These are phyloP conservation scores for Idaea aversata DNA, from an alignment of 2,888 invertebrate genomes.

Conservation along the genomic window DNA sequence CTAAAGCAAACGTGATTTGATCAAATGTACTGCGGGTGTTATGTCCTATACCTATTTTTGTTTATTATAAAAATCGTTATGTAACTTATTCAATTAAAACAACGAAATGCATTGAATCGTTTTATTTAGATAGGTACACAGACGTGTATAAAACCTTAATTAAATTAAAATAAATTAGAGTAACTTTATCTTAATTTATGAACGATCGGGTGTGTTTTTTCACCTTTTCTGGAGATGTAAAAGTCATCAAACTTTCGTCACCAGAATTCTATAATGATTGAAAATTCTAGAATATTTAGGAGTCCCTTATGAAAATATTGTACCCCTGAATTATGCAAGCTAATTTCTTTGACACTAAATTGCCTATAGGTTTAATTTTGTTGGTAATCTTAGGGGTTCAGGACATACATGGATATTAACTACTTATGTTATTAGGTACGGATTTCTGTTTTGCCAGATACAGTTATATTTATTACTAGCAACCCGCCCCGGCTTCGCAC, in stretches of 20 bases:
- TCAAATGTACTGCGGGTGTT: not conserved
- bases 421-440: too few species aligned
- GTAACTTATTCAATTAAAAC: slow-evolving; percentile 1
- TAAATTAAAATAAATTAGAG: not conserved
- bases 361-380: too few species aligned
- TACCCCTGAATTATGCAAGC: not conserved
- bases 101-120: not conserved
- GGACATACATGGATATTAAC: too few species aligned
- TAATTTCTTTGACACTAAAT: not conserved
- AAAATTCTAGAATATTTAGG: not conserved
- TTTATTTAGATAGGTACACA: not conserved
- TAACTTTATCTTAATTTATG: not conserved
- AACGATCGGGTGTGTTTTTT: not conserved
- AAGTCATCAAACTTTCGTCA: not conserved
- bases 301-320: not conserved
- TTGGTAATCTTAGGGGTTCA: too few species aligned
- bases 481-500: too few species aligned
- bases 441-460: not conserved
- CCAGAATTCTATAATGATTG: not conserved
- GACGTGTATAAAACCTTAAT: not conserved
- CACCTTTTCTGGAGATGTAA: not conserved
- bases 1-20: slow-evolving; percentile 25
- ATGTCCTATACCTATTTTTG: not conserved
- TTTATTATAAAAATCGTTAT: not conserved
- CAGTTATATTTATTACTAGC: too few species aligned